Evolutionary conservation across 1,140 invertebrate species (phyloP).

Genomic region (Cardiocondyla obscurior): DNA sequence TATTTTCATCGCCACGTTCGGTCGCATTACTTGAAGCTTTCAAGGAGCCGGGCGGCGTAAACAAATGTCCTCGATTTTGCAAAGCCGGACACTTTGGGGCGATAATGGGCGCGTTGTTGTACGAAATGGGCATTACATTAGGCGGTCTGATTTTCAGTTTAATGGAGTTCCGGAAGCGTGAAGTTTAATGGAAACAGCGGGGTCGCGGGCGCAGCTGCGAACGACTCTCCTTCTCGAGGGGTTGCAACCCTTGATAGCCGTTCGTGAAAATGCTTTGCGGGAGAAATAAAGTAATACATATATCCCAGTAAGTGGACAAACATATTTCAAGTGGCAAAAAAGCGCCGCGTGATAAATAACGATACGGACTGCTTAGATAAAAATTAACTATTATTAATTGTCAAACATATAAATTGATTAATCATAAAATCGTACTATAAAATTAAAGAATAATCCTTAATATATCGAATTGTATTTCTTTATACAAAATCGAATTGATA

Average conservation of each 20-base stretch:
- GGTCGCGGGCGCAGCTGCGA: slow-evolving; percentile 22
- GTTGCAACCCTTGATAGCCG: slow-evolving; percentile 37
- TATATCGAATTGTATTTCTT: background rate
- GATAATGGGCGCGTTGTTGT: slow-evolving; percentile 47
- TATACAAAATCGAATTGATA: background rate
- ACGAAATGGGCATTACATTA: slow-evolving; percentile 49
- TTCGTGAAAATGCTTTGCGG: slow-evolving; percentile 26
- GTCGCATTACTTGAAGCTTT: slow-evolving; percentile 13
- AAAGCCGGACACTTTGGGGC: slow-evolving; percentile 39
- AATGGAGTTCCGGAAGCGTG: slow-evolving; percentile 65
- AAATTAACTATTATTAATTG: no score
- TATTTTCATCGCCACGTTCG: slow-evolving; percentile 3
- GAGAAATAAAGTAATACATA: slow-evolving; percentile 21
- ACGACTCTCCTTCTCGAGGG: background rate
- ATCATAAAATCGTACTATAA: no score
- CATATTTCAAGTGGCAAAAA: background rate
- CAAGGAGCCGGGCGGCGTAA: slow-evolving; percentile 33
- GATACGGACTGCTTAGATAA: background rate
- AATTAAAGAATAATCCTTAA: no score
- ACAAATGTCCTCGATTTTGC: slow-evolving; percentile 62
- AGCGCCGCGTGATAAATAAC: background rate
- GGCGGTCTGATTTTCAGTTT: slow-evolving; percentile 65
- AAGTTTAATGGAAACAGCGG: slow-evolving; percentile 59
- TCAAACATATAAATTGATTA: no score
- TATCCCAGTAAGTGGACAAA: background rate